Percentiles rank a stretch among this genome's conserved stretches.
Conservation (phyloP, 2,797 vertebrate species). For the Sebastiscus albofasciatus region DNA sequence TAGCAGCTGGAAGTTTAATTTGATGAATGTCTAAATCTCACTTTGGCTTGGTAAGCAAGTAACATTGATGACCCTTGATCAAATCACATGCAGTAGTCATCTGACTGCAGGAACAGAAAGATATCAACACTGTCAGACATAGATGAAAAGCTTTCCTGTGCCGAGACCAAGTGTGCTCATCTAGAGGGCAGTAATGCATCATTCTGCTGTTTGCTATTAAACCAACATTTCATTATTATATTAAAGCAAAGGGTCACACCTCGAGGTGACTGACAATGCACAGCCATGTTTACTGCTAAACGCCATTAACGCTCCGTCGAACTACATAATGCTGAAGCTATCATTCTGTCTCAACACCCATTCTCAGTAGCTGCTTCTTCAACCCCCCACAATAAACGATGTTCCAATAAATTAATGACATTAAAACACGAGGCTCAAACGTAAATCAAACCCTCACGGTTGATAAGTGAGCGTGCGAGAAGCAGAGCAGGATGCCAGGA, state of each 20-base stretch:
- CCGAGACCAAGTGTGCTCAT: neutral
- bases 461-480: conserved; percentile 30
- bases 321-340: neutral
- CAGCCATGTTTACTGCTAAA: neutral
- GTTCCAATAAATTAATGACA: neutral
- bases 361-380: neutral
- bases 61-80: neutral
- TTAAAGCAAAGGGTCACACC: neutral
- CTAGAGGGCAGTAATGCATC: neutral
- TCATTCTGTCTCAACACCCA: neutral
- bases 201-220: neutral
- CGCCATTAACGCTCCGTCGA: neutral
- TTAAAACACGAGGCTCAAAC: neutral
- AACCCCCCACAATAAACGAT: neutral
- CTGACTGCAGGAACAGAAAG: neutral
- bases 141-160: neutral
- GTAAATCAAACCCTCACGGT: conserved; percentile 13
- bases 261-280: neutral
- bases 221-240: neutral
- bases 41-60: too few relatives aligned
- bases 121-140: neutral
- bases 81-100: neutral
- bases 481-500: conserved; percentile 6
- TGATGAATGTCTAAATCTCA: too few relatives aligned
- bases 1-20: neutral